Conservation (phyloP, 1,140 invertebrate species). For the Conus betulinus region DNA sequence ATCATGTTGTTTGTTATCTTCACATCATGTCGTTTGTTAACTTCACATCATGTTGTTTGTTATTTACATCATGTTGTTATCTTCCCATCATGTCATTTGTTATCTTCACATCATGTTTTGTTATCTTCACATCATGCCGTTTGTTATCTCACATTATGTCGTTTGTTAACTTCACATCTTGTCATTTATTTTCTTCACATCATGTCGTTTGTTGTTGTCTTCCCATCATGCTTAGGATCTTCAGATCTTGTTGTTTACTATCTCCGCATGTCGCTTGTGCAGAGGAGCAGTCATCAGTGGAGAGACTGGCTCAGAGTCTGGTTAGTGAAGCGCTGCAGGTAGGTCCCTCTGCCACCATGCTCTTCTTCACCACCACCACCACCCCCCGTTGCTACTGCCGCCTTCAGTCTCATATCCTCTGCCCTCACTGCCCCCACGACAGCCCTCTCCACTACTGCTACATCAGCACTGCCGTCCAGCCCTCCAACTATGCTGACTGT, state of each 20-base stretch:
- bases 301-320: constrained; percentile 75
- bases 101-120: too few species aligned
- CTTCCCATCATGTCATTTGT: too few species aligned
- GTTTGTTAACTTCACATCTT: too few species aligned
- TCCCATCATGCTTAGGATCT: too few species aligned
- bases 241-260: too few species aligned
- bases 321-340: constrained; percentile 76
- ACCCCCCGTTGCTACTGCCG: neutral
- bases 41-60: too few species aligned
- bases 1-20: too few species aligned
- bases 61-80: too few species aligned
- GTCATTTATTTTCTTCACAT: too few species aligned
- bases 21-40: neutral
- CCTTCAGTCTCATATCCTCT: neutral
- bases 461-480: neutral
- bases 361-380: constrained; percentile 4
- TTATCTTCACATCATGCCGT: too few species aligned
- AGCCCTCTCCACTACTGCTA: neutral
- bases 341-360: constrained; percentile 41
- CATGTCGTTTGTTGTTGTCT: too few species aligned
- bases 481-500: constrained; percentile 30
- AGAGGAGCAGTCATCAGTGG: constrained; percentile 66
- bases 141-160: too few species aligned
- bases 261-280: neutral
- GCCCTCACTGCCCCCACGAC: neutral